Percentiles rank a stretch among this genome's conserved stretches.
Conservation (phyloP, 2,797 vertebrate genomes). For the Hoplostethus atlanticus region DNA sequence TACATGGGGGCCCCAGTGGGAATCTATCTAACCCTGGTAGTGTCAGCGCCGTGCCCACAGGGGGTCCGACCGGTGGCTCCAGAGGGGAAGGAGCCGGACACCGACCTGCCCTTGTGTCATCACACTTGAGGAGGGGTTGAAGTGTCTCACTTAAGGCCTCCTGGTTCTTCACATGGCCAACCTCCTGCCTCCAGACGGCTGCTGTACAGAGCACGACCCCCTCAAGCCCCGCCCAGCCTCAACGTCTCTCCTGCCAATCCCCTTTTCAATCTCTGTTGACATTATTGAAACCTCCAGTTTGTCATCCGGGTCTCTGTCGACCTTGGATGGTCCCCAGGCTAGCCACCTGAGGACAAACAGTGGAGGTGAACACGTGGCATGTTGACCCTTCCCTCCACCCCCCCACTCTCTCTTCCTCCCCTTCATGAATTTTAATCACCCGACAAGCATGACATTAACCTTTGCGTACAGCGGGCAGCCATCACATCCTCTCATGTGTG, state of each 20-base stretch:
- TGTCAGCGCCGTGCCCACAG: no score
- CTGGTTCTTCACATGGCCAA: constrained; percentile 52
- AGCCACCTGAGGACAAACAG: constrained; percentile 38
- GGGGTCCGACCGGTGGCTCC: no score
- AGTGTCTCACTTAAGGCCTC: constrained; percentile 16
- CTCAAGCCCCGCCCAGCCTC: constrained; percentile 10
- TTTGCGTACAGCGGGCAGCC: constrained; percentile 66
- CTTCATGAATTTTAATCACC: constrained; percentile 72
- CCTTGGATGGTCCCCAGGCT: background rate
- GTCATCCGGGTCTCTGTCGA: background rate
- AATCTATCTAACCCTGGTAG: no score
- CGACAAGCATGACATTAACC: constrained; percentile 75
- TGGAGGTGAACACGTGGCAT: constrained; percentile 20
- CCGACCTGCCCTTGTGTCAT: background rate
- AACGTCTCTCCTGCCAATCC: constrained; percentile 41
- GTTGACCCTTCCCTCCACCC: constrained; percentile 6
- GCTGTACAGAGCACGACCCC: constrained; percentile 35
- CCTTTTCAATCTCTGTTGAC: no score
- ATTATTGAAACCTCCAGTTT: no score
- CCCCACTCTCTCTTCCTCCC: background rate
- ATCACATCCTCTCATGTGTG: constrained; percentile 66
- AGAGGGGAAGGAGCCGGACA: background rate
- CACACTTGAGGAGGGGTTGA: constrained; percentile 4
- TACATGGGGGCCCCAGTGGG: no score
- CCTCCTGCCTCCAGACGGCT: constrained; percentile 30